Evolutionary conservation across 64 coral and sea anemone species (phyloP).

Genomic region (Trachythela sp.): DNA sequence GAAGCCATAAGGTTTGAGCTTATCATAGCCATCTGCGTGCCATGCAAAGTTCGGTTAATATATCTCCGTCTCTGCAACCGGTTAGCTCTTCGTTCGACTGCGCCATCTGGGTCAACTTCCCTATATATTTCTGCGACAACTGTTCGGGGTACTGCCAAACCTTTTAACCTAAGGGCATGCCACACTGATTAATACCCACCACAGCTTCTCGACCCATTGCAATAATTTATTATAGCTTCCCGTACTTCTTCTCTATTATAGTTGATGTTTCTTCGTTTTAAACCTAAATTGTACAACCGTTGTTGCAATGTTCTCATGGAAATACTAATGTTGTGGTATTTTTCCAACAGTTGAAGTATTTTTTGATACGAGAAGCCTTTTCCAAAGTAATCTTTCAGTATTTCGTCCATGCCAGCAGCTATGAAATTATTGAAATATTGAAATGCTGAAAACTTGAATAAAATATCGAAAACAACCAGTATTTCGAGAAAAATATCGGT

Average conservation of each 20-base stretch:
- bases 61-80: not conserved
- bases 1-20: no score
- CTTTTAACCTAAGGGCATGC: not conserved
- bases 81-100: not conserved
- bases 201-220: not conserved
- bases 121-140: not conserved
- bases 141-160: not conserved
- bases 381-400: not conserved
- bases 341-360: not conserved
- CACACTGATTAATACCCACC: not conserved
- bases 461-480: not conserved
- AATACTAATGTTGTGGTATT: not conserved
- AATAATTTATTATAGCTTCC: not conserved
- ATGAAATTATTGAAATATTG: not conserved
- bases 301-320: conserved; percentile 7
- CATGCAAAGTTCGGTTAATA: not conserved
- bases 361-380: not conserved
- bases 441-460: not conserved
- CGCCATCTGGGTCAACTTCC: not conserved
- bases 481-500: not conserved
- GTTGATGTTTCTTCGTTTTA: not conserved
- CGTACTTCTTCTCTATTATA: not conserved
- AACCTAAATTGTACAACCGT: not conserved
- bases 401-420: not conserved
- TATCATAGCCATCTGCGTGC: no score